Evolutionary conservation across 2,113 vertebrate genomes (phyloP), one percentile per base, ranked within the genome.

Genomic region (Todiramphus saurophagus): DNA sequence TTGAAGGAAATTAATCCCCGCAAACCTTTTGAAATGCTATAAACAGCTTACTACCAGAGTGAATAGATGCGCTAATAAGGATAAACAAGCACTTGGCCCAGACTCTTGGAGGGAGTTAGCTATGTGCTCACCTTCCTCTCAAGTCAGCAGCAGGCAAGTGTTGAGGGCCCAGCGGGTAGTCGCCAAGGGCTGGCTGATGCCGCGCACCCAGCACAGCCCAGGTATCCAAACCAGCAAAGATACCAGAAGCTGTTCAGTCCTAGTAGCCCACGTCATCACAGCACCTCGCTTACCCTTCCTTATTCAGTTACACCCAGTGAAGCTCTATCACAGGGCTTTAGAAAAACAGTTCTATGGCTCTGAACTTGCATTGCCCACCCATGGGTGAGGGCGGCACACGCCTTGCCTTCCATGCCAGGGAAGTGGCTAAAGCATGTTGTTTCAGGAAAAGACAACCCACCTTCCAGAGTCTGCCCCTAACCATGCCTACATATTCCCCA

Each of bases 1-100:
- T 89, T 83, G 68, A 95, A 96, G 86, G 74, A 96, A 94, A 93
- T 94, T 79, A 95, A 96, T 87, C 43, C 59, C 53, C 0, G 0
- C 51, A 93, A 91, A 44, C 27, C 30, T 10, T 96, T 75, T 90
- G 88, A 96, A 96, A 84, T 78, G 60, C 70, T 93, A 87, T 64
- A 81, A 78, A 94, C 41, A 91, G 80, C 35, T 90, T 87, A 86
- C 35, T 41, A 87, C 14, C 51, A 55, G 39, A 88, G 44, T 10
- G 77, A 96, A 72, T 5, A 92, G 88, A 92, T 41, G 51, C 62
- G 67, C 60, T 75, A 60, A 81, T 28, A 72, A 84, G 80, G 53
- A 87, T 73, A 92, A 96, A 79, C 23, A 94, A 89, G 80, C 69
- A 81, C 31, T 83, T 89, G 41, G 18, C 60, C 46, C 37, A 74